phyloP scores from a whole-genome alignment of 1,140 invertebrate genomes.

The Trigoniulus corallinus region DNA sequence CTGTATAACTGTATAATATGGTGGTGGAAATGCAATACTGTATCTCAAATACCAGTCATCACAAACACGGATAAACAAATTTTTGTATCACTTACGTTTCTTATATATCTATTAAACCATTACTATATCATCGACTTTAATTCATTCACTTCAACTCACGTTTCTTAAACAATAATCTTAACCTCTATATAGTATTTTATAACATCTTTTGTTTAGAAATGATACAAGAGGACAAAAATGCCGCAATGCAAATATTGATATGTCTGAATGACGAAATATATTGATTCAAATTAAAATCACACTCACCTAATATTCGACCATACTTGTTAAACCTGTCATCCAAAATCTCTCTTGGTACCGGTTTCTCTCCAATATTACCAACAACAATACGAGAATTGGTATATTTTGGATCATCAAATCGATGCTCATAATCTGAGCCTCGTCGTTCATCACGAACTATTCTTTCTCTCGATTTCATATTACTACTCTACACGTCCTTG shows the following conservation, averaged over 20 bases:
- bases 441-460: background rate
- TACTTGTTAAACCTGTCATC: slow-evolving; percentile 54
- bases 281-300: background rate
- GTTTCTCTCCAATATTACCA: slow-evolving; percentile 46
- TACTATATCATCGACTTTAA: too few relatives aligned
- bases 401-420: slow-evolving; percentile 38
- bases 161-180: too few relatives aligned
- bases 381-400: slow-evolving; percentile 54
- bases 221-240: too few relatives aligned
- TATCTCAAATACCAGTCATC: too few relatives aligned
- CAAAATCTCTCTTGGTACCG: slow-evolving; percentile 43
- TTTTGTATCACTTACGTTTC: too few relatives aligned
- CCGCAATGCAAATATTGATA: background rate
- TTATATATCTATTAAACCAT: too few relatives aligned
- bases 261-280: background rate
- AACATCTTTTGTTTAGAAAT: too few relatives aligned
- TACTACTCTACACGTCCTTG: background rate
- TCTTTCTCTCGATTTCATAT: background rate
- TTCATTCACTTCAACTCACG: too few relatives aligned
- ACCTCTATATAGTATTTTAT: too few relatives aligned
- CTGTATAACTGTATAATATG: too few relatives aligned
- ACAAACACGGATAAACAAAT: too few relatives aligned
- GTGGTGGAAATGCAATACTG: too few relatives aligned
- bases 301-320: slow-evolving; percentile 37
- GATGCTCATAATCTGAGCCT: background rate